phyloP scores from a whole-genome alignment of 2,113 vertebrate genomes.

The Psittacula cyanocephala region DNA sequence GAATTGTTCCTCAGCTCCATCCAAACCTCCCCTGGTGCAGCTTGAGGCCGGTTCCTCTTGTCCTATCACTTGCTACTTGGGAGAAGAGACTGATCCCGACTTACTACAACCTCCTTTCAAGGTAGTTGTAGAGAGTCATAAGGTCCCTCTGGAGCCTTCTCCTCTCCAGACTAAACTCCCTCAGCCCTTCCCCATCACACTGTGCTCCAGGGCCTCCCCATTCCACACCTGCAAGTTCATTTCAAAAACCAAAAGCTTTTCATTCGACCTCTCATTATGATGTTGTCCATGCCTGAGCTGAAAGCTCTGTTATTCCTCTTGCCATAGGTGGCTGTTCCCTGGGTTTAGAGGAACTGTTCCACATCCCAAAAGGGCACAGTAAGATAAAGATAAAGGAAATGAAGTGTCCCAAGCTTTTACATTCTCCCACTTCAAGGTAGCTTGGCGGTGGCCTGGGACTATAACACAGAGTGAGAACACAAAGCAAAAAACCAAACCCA shows the following conservation, averaged over 20 bases:
- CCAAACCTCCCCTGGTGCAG: neutral
- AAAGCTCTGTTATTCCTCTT: neutral
- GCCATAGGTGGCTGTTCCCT: neutral
- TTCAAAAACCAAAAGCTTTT: neutral
- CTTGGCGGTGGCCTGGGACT: neutral
- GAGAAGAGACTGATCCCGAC: neutral
- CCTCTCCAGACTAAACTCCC: neutral
- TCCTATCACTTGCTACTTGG: neutral
- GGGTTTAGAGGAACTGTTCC: neutral
- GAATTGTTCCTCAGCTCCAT: neutral
- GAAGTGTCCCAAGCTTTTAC: neutral
- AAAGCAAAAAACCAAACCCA: neutral
- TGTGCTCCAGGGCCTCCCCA: neutral
- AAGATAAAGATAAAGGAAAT: neutral
- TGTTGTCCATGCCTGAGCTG: neutral
- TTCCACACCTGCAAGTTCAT: neutral
- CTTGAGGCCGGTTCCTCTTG: neutral
- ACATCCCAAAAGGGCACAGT: neutral
- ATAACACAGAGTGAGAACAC: neutral
- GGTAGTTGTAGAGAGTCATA: neutral
- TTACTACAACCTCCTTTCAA: neutral
- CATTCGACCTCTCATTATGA: neutral
- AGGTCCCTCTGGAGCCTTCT: neutral
- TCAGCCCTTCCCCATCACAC: neutral
- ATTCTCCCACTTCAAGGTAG: neutral